These are phyloP conservation scores for Eulemur coronatus DNA, from an alignment of 2,797 vertebrate genomes.

Conservation along the genomic window DNA sequence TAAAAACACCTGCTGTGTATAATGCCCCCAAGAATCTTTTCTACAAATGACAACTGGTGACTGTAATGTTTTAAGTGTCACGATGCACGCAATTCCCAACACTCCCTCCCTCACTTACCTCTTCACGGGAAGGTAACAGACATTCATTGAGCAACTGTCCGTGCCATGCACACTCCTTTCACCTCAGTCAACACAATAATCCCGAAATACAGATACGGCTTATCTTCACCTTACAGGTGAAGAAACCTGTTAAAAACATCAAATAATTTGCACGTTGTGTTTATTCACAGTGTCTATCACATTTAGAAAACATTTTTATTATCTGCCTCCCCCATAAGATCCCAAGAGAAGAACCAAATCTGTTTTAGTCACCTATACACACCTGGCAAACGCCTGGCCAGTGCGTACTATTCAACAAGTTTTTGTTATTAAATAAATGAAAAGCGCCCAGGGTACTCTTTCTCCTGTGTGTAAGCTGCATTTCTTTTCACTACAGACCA, in stretches of 20 bases:
- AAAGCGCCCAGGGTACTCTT: neutral
- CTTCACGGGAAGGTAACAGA: neutral
- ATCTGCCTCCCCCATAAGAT: neutral
- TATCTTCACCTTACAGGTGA: neutral
- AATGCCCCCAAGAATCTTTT: neutral
- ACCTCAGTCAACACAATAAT: neutral
- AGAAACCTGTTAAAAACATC: conserved; percentile 19
- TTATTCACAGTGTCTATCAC: neutral
- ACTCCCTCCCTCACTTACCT: neutral
- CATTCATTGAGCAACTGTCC: neutral
- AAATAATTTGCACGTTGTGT: neutral
- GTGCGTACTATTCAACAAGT: neutral
- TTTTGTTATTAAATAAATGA: neutral
- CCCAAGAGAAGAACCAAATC: neutral
- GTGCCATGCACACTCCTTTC: neutral
- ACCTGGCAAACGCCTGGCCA: neutral
- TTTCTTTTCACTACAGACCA: neutral
- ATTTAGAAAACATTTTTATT: neutral
- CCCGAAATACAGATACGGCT: neutral
- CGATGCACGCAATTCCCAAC: neutral
- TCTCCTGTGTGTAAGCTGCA: neutral
- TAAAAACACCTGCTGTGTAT: neutral
- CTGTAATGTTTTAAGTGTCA: neutral
- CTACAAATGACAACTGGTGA: neutral
- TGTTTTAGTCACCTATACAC: neutral